Evolutionary conservation across 2,113 vertebrate species (phyloP).

Genomic region (Neomonachus schauinslandi): DNA sequence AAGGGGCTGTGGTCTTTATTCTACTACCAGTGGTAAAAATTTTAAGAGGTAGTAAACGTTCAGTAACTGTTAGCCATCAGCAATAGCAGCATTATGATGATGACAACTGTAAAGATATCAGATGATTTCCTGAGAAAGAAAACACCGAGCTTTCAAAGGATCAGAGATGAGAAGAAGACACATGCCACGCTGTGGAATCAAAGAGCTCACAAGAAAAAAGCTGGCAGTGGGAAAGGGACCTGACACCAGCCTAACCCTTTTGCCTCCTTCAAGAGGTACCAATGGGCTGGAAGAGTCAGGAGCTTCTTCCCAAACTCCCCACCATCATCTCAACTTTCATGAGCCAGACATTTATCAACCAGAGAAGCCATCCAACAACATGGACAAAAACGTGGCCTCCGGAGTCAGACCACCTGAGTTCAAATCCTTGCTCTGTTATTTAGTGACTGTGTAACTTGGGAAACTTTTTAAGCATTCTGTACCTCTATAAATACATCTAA

Average conservation of each 20-base stretch:
- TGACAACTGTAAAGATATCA: background rate
- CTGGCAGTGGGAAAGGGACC: background rate
- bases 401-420: background rate
- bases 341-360: background rate
- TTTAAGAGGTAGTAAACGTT: background rate
- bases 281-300: background rate
- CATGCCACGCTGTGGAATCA: background rate
- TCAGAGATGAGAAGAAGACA: background rate
- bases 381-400: background rate
- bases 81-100: background rate
- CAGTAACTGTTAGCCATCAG: background rate
- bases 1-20: background rate
- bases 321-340: background rate
- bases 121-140: slow-evolving; percentile 14
- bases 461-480: background rate
- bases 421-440: background rate
- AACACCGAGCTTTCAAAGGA: background rate
- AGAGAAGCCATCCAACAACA: background rate
- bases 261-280: background rate
- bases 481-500: background rate
- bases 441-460: background rate
- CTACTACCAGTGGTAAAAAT: background rate
- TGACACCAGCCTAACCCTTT: background rate
- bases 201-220: background rate
- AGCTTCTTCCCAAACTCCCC: background rate